Conservation (phyloP, 2,797 vertebrate genomes). For the Yasuhikotakia modesta region DNA sequence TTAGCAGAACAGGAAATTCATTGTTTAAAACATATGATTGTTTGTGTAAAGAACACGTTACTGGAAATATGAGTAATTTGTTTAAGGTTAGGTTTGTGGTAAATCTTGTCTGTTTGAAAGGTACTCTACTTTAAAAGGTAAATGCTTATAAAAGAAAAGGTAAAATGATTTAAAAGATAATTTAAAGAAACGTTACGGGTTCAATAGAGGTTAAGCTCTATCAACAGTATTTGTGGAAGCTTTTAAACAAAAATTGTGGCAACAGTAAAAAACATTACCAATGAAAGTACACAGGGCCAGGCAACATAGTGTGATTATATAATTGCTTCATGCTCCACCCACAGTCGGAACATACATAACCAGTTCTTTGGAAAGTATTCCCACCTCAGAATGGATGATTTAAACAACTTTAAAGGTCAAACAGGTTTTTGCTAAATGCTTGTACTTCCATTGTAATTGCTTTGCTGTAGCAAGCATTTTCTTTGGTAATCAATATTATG, state of each 20-base stretch:
- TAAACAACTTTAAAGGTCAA: neutral
- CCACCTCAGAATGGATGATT: neutral
- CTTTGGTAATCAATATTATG: neutral
- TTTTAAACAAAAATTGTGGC: too few relatives aligned
- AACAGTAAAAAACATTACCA: neutral
- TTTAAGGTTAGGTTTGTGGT: neutral
- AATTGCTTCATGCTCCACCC: too few relatives aligned
- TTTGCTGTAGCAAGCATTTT: too few relatives aligned
- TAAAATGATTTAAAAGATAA: too few relatives aligned
- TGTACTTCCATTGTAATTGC: too few relatives aligned
- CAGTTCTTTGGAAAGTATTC: neutral
- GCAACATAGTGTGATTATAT: neutral
- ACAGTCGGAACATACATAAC: neutral
- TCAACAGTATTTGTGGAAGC: neutral
- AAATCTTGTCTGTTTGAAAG: neutral
- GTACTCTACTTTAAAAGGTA: neutral
- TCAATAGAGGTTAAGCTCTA: neutral
- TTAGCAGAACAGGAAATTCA: too few relatives aligned
- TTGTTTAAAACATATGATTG: constrained; percentile 9
- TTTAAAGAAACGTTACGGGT: neutral
- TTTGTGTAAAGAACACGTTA: constrained; percentile 5
- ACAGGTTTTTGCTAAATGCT: too few relatives aligned
- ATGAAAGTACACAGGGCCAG: neutral
- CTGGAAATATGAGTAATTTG: neutral
- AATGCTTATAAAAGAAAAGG: too few relatives aligned